Conservation (phyloP, 2,888 invertebrate genomes). For the Plagodis dolabraria region DNA sequence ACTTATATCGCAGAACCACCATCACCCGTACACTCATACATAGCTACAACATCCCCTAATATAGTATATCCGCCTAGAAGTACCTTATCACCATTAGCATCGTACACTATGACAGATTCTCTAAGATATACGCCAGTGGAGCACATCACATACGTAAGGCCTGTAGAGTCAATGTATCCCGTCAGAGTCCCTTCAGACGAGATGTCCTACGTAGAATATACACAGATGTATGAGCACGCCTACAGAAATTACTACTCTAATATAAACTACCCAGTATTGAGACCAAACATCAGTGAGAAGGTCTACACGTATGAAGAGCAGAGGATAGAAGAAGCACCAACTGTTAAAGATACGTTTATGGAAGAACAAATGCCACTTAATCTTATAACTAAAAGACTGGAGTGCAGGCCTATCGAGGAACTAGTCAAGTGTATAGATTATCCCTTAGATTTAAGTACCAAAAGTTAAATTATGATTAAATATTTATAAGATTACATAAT, state of each 20-base stretch:
- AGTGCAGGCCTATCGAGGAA: conserved; percentile 67
- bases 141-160: conserved; percentile 60
- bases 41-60: conserved; percentile 8
- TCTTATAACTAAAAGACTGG: conserved; percentile 66
- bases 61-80: conserved; percentile 50
- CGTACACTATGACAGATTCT: conserved; percentile 54
- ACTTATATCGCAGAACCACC: conserved; percentile 32
- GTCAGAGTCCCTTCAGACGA: conserved; percentile 68
- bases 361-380: conserved; percentile 71
- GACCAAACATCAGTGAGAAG: conserved; percentile 63
- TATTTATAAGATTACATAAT: conserved; percentile 25
- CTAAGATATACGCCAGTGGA: conserved; percentile 48
- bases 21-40: conserved; percentile 15
- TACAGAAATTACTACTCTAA: conserved; percentile 71
- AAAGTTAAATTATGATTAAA: conserved; percentile 65
- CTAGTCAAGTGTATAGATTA: conserved; percentile 78
- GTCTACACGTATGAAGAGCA: conserved; percentile 59
- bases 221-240: conserved; percentile 76
- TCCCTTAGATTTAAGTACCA: conserved; percentile 87
- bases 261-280: conserved; percentile 61
- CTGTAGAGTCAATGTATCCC: conserved; percentile 61
- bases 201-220: conserved; percentile 74
- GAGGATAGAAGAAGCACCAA: conserved; percentile 48
- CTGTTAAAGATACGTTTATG: conserved; percentile 39
- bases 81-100: conserved; percentile 50